Percentiles rank a stretch among this genome's conserved stretches.
Evolutionary conservation across 2,113 vertebrate species (phyloP).

Genomic region (Oreocharis arfaki): DNA sequence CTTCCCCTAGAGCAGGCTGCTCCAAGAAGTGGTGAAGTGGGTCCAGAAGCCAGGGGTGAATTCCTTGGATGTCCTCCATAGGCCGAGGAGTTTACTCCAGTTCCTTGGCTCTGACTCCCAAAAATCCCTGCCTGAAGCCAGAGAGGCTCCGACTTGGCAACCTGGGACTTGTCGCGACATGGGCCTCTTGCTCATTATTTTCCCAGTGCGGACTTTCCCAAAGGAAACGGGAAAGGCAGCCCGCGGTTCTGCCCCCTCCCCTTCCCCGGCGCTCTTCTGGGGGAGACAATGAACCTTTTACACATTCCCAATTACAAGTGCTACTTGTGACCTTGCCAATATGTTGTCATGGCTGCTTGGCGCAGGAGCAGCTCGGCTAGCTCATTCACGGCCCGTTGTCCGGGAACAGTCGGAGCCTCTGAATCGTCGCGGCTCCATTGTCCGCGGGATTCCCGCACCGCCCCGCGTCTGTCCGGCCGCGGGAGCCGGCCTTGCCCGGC

Average conservation of each 20-base stretch:
- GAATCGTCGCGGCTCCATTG: not conserved
- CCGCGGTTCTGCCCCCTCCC: conserved; percentile 42
- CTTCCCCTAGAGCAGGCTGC: not conserved
- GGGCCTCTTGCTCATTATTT: conserved; percentile 65
- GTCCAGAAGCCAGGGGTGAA: not conserved
- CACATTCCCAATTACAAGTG: conserved; percentile 65
- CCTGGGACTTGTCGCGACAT: not conserved
- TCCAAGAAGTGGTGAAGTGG: not conserved
- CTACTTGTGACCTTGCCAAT: conserved; percentile 65
- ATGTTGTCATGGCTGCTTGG: conserved; percentile 67
- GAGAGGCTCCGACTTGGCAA: conserved; percentile 34
- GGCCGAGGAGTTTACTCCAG: not conserved
- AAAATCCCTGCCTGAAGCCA: not conserved
- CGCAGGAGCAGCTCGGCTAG: conserved; percentile 24
- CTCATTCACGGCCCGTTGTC: conserved; percentile 1
- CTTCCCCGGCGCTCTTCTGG: not conserved
- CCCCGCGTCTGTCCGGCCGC: not conserved
- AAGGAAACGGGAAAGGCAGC: conserved; percentile 48
- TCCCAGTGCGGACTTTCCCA: conserved; percentile 53
- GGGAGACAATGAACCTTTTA: conserved; percentile 60
- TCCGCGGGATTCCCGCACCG: not conserved
- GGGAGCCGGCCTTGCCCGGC: not conserved
- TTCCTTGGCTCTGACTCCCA: not conserved
- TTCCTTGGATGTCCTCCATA: not conserved
- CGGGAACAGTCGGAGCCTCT: not conserved